Base-by-base conservation (phyloP, 2,888 invertebrate species). In the Phragmatobia fuliginosa region DNA sequence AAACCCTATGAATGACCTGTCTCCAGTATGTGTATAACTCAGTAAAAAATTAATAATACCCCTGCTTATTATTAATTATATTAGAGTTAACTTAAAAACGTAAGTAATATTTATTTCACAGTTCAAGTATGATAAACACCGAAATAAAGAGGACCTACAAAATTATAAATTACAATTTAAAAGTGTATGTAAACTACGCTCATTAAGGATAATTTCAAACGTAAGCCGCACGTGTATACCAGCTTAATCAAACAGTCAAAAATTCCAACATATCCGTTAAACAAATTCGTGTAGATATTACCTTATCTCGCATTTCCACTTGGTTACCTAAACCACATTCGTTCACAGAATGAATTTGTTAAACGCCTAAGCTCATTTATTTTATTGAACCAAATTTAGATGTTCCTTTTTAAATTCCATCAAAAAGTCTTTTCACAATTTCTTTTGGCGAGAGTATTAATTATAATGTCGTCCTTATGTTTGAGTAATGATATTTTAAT, bases 301-400 rank as follows among this genome's bases (percentile, higher is more conserved):
- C 84, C 87, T 90, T 92, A 92, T 92, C 92, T 87, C 82, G 72
- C 77, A 83, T 87, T 92, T 92, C 90, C 91, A 89, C 87, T 87
- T 86, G 89, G 85, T 83, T 91, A 86, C 83, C 83, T 87, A 83
- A 83, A 85, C 86, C 82, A 82, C 87, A 88, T 87, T 86, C 83
- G 81, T 78, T 83, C 83, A 73, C 77, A 69, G 86, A 86, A 91
- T 89, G 86, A 89, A 89, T 91, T 88, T 86, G 86, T 86, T 87
- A 87, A 89, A 86, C 83, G 86, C 82, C 82, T 84, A 80, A 75
- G 78, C 76, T 83, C 85, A 87, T 89, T 89, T 85, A 85, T 87
- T 89, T 87, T 85, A 85, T 87, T 86, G 78, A 75, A 73, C 68
- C 75, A 41, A 41, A 79, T 80, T 84, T 79, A 72, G 72, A 81